Base-by-base conservation (phyloP, 2,888 invertebrate species). In the Ennomos fuscantarius region DNA sequence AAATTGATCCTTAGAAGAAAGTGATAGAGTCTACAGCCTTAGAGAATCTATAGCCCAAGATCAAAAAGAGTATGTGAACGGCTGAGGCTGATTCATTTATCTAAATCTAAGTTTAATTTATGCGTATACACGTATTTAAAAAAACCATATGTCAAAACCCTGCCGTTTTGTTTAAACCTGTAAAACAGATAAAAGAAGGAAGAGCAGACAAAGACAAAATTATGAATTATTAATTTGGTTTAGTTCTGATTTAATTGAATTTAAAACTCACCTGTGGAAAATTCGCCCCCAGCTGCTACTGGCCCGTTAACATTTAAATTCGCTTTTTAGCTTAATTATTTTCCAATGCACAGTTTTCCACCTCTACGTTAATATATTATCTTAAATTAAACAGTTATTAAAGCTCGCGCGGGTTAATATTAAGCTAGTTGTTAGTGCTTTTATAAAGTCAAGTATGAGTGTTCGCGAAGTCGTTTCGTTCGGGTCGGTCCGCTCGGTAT, bases 381-480 rank as follows among this genome's bases (percentile, higher is more conserved):
- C 67, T 76, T 75, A 74, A 71, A 69, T 62, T 61, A 63, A 55
- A 62, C 39, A 55, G 50, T 46, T 62, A 55, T 73, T 68, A 73
- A 85, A 87, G 86, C 87, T 82, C 86, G 84, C 86, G 78, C 79
- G 72, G 81, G 81, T 59, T 55, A 55, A 44, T 24, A 46, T 83
- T 79, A 82, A 76, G 82, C 82, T 55, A 11, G 80, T 73, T 79
- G 78, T 86, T 86, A 82, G 80, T 76, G 70, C 64, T 69, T 55
- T 56, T 52, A 57, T 57, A 43, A 56, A 63, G 60, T 71, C 62
- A 69, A 68, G 69, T 71, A 68, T 66, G 66, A 71, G 74, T 74
- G 69, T 79, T 80, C 78, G 86, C 81, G 79, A 74, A 75, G 78
- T 87, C 87, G 86, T 86, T 84, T 89, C 89, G 89, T 89, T 87